phyloP scores from a whole-genome alignment of 2,113 vertebrate genomes.

The Pollachius pollachius region DNA sequence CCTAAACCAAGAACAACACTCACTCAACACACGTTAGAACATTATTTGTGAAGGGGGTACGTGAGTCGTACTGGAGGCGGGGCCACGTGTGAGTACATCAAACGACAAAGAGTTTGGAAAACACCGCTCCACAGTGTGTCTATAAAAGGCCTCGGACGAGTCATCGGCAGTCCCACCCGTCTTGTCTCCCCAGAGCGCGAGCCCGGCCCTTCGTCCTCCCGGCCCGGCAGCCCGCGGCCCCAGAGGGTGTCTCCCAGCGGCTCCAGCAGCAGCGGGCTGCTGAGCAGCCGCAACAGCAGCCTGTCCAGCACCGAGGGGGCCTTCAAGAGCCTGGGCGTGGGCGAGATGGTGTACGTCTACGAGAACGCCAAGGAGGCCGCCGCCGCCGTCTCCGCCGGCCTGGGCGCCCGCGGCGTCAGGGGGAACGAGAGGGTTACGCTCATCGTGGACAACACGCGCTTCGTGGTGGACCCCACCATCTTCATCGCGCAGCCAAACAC shows the following conservation, averaged over 20 bases:
- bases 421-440: slow-evolving; percentile 92
- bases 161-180: neutral
- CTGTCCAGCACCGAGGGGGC: slow-evolving; percentile 89
- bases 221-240: slow-evolving; percentile 91
- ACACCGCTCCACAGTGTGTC: too few species aligned
- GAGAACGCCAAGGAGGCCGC: slow-evolving; percentile 89
- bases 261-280: slow-evolving; percentile 81
- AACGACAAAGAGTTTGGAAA: neutral
- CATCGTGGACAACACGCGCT: slow-evolving; percentile 97
- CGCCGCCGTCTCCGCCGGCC: slow-evolving; percentile 29
- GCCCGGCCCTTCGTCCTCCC: slow-evolving; percentile 79
- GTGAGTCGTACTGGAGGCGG: too few species aligned
- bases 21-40: too few species aligned
- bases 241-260: slow-evolving; percentile 89
- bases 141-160: neutral
- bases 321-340: slow-evolving; percentile 82
- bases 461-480: slow-evolving; percentile 95
- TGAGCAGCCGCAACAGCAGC: slow-evolving; percentile 90
- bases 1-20: too few species aligned
- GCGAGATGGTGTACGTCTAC: slow-evolving; percentile 96
- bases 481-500: slow-evolving; percentile 98
- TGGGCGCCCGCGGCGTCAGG: slow-evolving; percentile 79
- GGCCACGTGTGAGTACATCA: neutral
- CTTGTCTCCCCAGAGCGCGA: slow-evolving; percentile 80
- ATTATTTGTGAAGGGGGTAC: too few species aligned